phyloP scores from a whole-genome alignment of 53 echinoderm and acorn worm species.

The Echinarachnius parma region DNA sequence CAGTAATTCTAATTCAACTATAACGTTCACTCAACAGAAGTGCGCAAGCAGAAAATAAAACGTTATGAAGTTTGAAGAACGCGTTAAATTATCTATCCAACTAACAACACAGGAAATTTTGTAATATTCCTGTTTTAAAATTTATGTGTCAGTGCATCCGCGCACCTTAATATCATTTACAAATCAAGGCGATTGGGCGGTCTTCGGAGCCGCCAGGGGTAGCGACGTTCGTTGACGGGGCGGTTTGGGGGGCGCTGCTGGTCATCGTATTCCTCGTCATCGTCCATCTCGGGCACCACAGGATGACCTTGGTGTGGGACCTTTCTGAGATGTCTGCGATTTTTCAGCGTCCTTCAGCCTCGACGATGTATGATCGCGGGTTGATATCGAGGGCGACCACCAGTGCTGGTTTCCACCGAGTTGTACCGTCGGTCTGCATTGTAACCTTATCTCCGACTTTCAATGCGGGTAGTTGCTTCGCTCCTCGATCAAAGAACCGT shows the following conservation, averaged over 20 bases:
- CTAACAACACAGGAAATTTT: no score
- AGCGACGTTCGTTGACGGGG: neutral
- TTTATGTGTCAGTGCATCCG: no score
- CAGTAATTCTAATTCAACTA: no score
- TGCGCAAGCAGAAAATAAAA: no score
- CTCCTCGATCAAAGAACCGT: constrained; percentile 15
- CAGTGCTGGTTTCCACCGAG: constrained; percentile 17
- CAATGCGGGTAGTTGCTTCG: neutral
- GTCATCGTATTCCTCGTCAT: neutral
- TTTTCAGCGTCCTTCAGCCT: constrained; percentile 23
- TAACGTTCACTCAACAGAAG: no score
- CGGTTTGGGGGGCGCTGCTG: neutral
- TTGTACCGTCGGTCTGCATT: neutral
- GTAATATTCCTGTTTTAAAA: no score
- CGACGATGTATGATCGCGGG: constrained; percentile 19
- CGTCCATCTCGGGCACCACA: neutral
- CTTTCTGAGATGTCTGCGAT: constrained; percentile 4
- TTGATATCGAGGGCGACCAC: neutral
- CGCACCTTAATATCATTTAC: no score
- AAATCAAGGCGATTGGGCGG: constrained; percentile 1
- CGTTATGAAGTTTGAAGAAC: no score
- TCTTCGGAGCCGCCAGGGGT: neutral
- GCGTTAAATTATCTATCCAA: no score
- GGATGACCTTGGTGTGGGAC: neutral
- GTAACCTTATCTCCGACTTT: constrained; percentile 16